Conservation (phyloP, 2,113 vertebrate species). For the Calonectris borealis region DNA sequence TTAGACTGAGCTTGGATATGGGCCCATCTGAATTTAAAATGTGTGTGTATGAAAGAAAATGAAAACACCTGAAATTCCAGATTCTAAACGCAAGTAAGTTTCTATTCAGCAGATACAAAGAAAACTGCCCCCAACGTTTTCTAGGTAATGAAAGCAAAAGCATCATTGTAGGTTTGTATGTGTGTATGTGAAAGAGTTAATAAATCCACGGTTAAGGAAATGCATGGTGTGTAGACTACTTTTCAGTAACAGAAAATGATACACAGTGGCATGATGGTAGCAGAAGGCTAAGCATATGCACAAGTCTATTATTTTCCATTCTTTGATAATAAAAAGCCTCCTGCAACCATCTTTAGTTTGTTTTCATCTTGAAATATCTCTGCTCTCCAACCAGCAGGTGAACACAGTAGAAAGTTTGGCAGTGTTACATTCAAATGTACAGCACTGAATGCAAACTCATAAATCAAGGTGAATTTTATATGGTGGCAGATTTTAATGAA, state of each 20-base stretch:
- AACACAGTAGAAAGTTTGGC: conserved; percentile 7
- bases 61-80: not conserved
- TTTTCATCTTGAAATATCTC: conserved; percentile 40
- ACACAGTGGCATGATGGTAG: not conserved
- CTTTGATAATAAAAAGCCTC: conserved; percentile 24
- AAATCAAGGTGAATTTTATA: conserved; percentile 40
- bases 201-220: not conserved
- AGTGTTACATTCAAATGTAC: not conserved
- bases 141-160: not conserved
- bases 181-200: not conserved
- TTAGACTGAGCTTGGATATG: not conserved
- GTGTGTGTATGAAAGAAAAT: not conserved
- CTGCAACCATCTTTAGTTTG: conserved; percentile 11
- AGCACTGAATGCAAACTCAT: not conserved
- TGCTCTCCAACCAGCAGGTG: conserved; percentile 32
- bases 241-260: not conserved
- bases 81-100: not conserved
- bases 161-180: not conserved
- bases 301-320: conserved; percentile 35
- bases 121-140: not conserved
- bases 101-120: not conserved
- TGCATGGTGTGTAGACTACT: not conserved
- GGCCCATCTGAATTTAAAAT: not conserved
- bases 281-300: conserved; percentile 52
- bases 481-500: conserved; percentile 49